Percentiles rank a stretch among this genome's conserved stretches.
phyloP scores from a whole-genome alignment of 2,113 vertebrate genomes.

The Cheirogaleus medius region DNA sequence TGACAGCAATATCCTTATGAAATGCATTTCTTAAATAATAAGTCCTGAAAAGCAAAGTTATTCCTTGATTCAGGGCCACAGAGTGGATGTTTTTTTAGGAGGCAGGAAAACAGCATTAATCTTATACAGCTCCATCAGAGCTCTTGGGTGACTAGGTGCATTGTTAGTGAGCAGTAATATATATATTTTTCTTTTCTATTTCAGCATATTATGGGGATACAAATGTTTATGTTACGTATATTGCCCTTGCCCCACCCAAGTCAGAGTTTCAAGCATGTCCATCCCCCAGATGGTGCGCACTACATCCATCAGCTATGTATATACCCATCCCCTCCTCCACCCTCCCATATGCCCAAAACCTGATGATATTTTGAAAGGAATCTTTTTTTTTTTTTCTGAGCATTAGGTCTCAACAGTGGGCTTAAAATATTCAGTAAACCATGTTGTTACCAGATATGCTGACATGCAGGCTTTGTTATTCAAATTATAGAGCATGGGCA shows the following conservation, averaged over 20 bases:
- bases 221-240: too few relatives aligned
- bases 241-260: too few relatives aligned
- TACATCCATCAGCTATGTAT: too few relatives aligned
- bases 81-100: neutral
- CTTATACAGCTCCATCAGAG: neutral
- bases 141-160: neutral
- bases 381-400: neutral
- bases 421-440: neutral
- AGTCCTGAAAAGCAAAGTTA: neutral
- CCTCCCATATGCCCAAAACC: too few relatives aligned
- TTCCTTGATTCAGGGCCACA: neutral
- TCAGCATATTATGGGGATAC: too few relatives aligned
- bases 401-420: neutral
- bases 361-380: neutral
- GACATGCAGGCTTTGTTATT: neutral
- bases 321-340: too few relatives aligned
- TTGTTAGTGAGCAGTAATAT: neutral
- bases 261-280: too few relatives aligned
- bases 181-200: too few relatives aligned
- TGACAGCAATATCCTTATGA: neutral
- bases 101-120: neutral
- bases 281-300: too few relatives aligned
- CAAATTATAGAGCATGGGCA: neutral
- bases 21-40: neutral
- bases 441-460: neutral